Evolutionary conservation across 2,113 vertebrate species (phyloP), one percentile per base, ranked within the genome.

Genomic region (Atrichornis clamosus): DNA sequence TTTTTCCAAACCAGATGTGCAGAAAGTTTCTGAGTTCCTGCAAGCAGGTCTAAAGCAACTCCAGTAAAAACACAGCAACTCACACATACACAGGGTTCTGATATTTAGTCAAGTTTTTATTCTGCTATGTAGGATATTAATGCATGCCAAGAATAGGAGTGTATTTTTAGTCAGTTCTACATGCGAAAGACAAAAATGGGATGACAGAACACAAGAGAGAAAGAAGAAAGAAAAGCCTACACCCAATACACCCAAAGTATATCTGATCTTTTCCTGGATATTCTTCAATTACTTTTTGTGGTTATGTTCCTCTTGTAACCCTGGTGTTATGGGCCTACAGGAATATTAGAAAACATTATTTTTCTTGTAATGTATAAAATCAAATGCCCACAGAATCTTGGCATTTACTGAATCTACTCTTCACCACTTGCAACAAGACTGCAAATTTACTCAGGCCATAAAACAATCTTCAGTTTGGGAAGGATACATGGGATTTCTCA

Each of bases 341-440:
- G 52, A 90, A 28, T 77, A 89, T 70, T 68, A 78, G 78, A 89
- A 95, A 87, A 52, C 52, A 75, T 80, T 52, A 9, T 72, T 92
- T 86, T 93, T 67, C 70, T 53, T 77, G 67, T 88, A 84, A 94
- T 22, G 8, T 87, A 85, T 63, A 89, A 93, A 97, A 97, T 93
- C 53, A 75, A 41, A 41, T 41, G 39, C 88, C 87, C 89, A 78
- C 84, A 91, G 69, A 77, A 80, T 95, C 94, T 62, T 98, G 95
- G 96, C 94, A 97, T 97, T 97, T 98, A 96, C 94, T 89, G 79
- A 97, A 97, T 87, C 91, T 95, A 90, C 78, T 84, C 93, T 84
- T 93, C 79, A 91, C 50, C 59, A 68, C 53, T 87, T 84, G 79
- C 89, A 78, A 27, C 63, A 93, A 86, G 80, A 95, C 68, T 75